Evolutionary conservation across 1,140 invertebrate genomes (phyloP), one percentile per base, ranked within the genome.

Genomic region (Polyergus mexicanus): DNA sequence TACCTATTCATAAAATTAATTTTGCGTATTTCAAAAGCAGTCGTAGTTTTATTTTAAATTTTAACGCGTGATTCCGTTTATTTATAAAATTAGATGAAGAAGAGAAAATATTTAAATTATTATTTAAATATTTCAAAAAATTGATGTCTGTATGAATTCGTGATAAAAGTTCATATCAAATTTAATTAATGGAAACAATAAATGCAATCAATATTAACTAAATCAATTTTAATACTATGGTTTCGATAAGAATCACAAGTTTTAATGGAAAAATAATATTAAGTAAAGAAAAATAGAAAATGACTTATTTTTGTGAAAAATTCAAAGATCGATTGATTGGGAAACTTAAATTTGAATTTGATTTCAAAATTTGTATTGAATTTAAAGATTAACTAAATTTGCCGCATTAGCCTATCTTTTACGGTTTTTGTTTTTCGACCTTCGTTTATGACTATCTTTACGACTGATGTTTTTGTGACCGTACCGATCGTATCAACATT

Each of bases 221-320:
- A 56, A 74, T 5, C 16, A 62, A 62, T 76, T 41, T 76, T 22
- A 62, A n/a, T 76, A 60, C 19, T 76, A 25, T 76, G 13, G 47
- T 22, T 71, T 54, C n/a, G 7, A 75, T 38, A 38, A 22, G 22
- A 13, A 13, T 38, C 2, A 19, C 16, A 41, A 41, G 2, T 32
- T 51, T 51, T 75, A 16, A 58, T 3, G 16, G 19, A 22, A 32
- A 19, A 60, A 60, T 13, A 16, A 72, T 38, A 75, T 60, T 75
- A 75, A 41, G 25, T 41, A 3, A 2, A 60, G 22, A 5, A 13
- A 60, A 32, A 32, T 28, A 32, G 32, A 32, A 32, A 32, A 32
- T 32, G 3, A 32, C 1, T 32, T 32, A 3, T 32, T 32, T 32
- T 32, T 32, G 32, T 32, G 32, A 32, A 32, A 32, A 32, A 32